Evolutionary conservation across 2,888 invertebrate genomes (phyloP), one percentile per base, ranked within the genome.

Genomic region (Drosophila rubida): DNA sequence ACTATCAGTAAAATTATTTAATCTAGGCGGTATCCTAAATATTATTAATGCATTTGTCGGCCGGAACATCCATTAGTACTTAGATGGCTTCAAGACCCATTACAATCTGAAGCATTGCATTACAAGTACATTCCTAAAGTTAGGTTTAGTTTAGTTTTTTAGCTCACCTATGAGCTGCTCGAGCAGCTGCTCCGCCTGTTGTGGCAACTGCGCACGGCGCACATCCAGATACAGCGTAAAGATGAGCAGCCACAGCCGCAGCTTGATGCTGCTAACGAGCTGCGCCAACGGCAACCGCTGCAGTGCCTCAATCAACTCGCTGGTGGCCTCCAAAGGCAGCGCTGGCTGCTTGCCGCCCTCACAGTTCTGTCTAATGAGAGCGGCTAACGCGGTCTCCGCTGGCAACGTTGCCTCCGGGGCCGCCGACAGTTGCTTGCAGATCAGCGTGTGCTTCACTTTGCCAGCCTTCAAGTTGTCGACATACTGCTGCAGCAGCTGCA

Each of bases 141-240:
- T n/a, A n/a, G n/a, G n/a, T n/a, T n/a, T n/a, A n/a, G n/a, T n/a
- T n/a, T n/a, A n/a, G n/a, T n/a, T n/a, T n/a, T n/a, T n/a, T n/a
- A n/a, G 61, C 49, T 54, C 8, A 76, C 86, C 86, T 19, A 59
- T 82, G 0, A 82, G 59, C 30, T 42, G 51, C 3, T 80, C 86
- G 4, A 82, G 62, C 11, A 85, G 71, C 62, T 48, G 82, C 46
- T 27, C 69, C 48, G 14, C 78, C 65, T 11, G 83, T 71, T 55
- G 70, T 37, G 6, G 0, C 45, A 67, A 50, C 19, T 82, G 59
- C 2, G 49, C 57, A 2, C 62, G 49, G 7, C 51, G 61, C 13
- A 91, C 67, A 65, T 92, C 91, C 25, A 80, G 75, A 45, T 88
- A 87, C 0, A 91, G 66, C 0, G 83, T 83, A 3, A 92, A 67